Percentiles rank a stretch among this genome's conserved stretches.
phyloP scores from a whole-genome alignment of 1,140 invertebrate species.

The Diuraphis noxia region DNA sequence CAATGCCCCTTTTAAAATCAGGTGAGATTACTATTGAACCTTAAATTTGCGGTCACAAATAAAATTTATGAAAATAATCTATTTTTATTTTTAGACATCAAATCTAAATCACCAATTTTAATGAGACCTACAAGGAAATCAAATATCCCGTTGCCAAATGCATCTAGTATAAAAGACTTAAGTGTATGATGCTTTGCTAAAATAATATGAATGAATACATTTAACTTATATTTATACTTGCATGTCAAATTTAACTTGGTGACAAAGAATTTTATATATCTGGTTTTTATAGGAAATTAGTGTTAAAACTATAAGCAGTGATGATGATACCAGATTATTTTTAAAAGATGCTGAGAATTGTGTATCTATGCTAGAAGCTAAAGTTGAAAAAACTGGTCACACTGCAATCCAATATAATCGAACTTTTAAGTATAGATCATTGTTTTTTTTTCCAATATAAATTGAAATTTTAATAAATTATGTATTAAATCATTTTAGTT shows the following conservation, averaged over 20 bases:
- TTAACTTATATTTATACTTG: background rate
- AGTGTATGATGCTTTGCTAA: slow-evolving; percentile 5
- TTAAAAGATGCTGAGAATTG: slow-evolving; percentile 52
- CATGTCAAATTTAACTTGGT: background rate
- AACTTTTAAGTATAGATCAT: slow-evolving; percentile 60
- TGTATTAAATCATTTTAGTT: slow-evolving; percentile 9
- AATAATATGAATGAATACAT: background rate
- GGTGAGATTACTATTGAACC: background rate
- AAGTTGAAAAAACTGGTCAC: slow-evolving; percentile 31
- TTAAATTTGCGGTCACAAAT: background rate
- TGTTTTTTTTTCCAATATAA: slow-evolving; percentile 38
- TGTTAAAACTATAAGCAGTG: slow-evolving; percentile 27
- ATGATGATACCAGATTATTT: slow-evolving; percentile 37
- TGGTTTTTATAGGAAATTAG: slow-evolving; percentile 29
- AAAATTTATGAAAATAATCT: background rate
- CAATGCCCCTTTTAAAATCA: background rate
- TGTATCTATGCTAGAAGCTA: slow-evolving; percentile 38
- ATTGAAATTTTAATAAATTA: background rate
- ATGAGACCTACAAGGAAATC: slow-evolving; percentile 15
- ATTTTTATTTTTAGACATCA: slow-evolving; percentile 32
- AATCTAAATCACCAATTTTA: slow-evolving; percentile 35
- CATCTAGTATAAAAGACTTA: slow-evolving; percentile 44
- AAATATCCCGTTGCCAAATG: slow-evolving; percentile 39
- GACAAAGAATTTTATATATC: background rate
- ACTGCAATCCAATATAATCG: slow-evolving; percentile 61